phyloP scores from a whole-genome alignment of 2,113 vertebrate species.

The Bos javanicus region DNA sequence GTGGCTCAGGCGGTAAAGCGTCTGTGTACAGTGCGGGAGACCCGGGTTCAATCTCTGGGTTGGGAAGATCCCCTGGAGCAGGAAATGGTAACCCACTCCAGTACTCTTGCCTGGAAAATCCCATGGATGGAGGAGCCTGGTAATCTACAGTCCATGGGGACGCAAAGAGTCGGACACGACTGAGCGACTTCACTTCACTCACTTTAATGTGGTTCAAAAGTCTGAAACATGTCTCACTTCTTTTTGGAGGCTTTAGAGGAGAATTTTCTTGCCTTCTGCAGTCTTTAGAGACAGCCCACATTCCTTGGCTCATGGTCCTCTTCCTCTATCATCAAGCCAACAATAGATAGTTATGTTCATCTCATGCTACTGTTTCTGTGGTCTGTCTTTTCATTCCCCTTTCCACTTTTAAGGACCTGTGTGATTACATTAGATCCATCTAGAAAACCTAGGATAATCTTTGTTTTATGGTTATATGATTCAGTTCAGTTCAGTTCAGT shows the following conservation, averaged over 20 bases:
- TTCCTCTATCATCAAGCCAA: neutral
- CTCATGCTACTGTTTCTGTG: neutral
- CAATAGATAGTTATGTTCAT: neutral
- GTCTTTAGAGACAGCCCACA: neutral
- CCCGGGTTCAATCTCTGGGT: too few species aligned
- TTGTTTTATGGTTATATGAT: neutral
- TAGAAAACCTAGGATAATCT: neutral
- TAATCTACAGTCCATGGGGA: too few species aligned
- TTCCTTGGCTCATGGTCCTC: neutral
- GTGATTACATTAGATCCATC: neutral
- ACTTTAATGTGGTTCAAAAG: neutral
- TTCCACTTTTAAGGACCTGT: neutral
- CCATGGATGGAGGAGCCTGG: too few species aligned
- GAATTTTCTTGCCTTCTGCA: neutral
- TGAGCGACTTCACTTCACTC: too few species aligned
- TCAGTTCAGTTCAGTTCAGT: neutral
- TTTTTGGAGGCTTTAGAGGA: neutral
- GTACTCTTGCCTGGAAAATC: too few species aligned
- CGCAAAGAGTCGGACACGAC: too few species aligned
- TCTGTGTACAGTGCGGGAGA: too few species aligned
- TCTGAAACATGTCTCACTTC: neutral
- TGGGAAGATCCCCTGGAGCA: too few species aligned
- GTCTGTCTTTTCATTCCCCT: neutral
- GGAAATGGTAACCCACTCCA: too few species aligned
- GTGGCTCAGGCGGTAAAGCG: too few species aligned